These are phyloP conservation scores for Oophaga sylvatica DNA, from an alignment of 2,797 vertebrate genomes.

Conservation along the genomic window DNA sequence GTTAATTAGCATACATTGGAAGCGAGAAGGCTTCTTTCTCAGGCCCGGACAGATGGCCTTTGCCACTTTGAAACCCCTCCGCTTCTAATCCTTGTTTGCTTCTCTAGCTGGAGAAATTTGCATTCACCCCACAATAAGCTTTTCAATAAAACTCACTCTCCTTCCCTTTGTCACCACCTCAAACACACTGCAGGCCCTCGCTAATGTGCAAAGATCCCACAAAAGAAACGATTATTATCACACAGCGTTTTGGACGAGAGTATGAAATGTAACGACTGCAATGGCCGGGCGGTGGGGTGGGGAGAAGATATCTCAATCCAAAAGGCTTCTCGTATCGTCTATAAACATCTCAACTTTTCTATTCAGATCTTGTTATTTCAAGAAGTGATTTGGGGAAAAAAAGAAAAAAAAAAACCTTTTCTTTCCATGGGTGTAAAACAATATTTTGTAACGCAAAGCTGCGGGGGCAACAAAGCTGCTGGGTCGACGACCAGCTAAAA, in stretches of 20 bases:
- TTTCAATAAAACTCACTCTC: constrained; percentile 70
- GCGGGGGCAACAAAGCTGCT: not conserved
- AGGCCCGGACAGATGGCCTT: constrained; percentile 74
- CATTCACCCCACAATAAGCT: constrained; percentile 71
- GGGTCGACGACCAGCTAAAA: not conserved
- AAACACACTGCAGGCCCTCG: constrained; percentile 62
- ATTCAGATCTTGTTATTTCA: constrained; percentile 30
- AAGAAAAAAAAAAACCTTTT: constrained; percentile 15
- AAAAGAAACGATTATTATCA: constrained; percentile 68
- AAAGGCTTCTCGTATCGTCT: constrained; percentile 28
- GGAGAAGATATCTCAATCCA: constrained; percentile 59
- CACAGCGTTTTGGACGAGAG: constrained; percentile 61
- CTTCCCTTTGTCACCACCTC: constrained; percentile 63
- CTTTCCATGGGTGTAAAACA: constrained; percentile 39
- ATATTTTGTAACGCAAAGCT: constrained; percentile 33
- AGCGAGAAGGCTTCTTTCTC: constrained; percentile 72
- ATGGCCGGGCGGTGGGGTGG: constrained; percentile 41
- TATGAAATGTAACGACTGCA: constrained; percentile 22
- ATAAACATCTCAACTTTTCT: constrained; percentile 41
- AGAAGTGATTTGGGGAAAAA: not conserved
- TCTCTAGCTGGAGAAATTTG: constrained; percentile 69
- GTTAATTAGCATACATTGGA: constrained; percentile 74
- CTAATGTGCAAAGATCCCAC: constrained; percentile 64
- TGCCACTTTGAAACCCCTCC: constrained; percentile 72
- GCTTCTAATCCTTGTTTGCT: constrained; percentile 72